phyloP scores from a whole-genome alignment of 2,888 invertebrate genomes.

The Glyphotaelius pellucidus region DNA sequence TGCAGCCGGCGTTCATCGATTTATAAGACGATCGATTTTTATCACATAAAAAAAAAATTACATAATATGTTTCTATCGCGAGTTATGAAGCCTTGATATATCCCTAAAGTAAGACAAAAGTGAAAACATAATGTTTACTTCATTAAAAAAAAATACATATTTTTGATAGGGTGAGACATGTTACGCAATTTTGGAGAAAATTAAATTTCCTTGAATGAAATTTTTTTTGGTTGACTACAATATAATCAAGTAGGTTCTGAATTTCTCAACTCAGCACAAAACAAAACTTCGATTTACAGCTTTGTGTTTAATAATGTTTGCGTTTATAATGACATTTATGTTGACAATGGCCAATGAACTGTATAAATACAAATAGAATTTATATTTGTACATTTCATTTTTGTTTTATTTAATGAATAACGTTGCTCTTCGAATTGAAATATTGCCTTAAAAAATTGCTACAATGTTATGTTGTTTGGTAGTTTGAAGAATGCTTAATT shows the following conservation, averaged over 20 bases:
- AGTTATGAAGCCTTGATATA: background rate
- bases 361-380: background rate
- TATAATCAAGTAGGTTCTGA: no score
- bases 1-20: no score
- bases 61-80: background rate
- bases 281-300: background rate
- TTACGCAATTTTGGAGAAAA: no score
- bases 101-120: background rate
- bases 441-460: background rate
- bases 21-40: no score
- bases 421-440: background rate
- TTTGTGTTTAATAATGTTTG: background rate
- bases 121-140: background rate
- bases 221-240: no score
- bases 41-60: no score
- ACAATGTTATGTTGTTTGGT: background rate
- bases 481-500: background rate
- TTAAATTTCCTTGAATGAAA: no score
- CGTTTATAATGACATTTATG: no score
- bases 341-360: background rate
- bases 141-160: background rate
- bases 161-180: background rate
- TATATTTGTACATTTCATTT: background rate
- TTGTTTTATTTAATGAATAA: background rate
- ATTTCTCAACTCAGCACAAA: background rate